Evolutionary conservation across 2,113 vertebrate species (phyloP).

Genomic region (Lepus americanus): DNA sequence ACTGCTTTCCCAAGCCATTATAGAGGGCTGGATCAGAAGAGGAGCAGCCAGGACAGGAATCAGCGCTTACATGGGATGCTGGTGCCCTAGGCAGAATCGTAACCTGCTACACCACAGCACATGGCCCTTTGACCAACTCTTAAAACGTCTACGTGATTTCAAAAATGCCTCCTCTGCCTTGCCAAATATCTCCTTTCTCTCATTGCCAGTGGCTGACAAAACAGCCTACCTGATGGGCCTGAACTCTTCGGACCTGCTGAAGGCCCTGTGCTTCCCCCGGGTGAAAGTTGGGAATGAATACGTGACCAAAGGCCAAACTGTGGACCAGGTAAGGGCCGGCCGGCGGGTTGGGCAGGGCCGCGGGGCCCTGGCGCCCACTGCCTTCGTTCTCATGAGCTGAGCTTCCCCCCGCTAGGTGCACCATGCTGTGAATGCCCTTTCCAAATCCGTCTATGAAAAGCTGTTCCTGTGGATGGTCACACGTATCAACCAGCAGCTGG

Average conservation of each 20-base stretch:
- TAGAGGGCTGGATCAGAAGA: too few relatives aligned
- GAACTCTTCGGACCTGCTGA: conserved; percentile 89
- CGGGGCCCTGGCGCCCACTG: fast-evolving
- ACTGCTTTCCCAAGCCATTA: too few relatives aligned
- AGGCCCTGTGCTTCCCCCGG: conserved; percentile 88
- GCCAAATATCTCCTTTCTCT: neutral
- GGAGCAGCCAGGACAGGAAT: too few relatives aligned
- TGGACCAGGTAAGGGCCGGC: conserved; percentile 86
- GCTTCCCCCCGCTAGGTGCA: conserved; percentile 82
- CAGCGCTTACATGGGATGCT: too few relatives aligned
- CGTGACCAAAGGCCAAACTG: conserved; percentile 89
- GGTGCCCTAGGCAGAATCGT: too few relatives aligned
- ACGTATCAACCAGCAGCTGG: conserved; percentile 89
- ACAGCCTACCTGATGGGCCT: conserved; percentile 89
- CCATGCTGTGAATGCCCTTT: conserved; percentile 88
- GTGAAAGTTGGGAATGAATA: conserved; percentile 90
- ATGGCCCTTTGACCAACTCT: too few relatives aligned
- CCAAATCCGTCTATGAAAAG: conserved; percentile 89
- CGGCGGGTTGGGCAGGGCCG: fast-evolving
- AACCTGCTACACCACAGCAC: too few relatives aligned
- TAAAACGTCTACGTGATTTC: neutral
- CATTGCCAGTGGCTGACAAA: conserved; percentile 88
- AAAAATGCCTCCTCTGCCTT: neutral
- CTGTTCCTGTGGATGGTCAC: conserved; percentile 90
- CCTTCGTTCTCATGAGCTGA: neutral